Evolutionary conservation across 2,113 vertebrate species (phyloP), one percentile per base, ranked within the genome.

Genomic region (Silurus meridionalis): DNA sequence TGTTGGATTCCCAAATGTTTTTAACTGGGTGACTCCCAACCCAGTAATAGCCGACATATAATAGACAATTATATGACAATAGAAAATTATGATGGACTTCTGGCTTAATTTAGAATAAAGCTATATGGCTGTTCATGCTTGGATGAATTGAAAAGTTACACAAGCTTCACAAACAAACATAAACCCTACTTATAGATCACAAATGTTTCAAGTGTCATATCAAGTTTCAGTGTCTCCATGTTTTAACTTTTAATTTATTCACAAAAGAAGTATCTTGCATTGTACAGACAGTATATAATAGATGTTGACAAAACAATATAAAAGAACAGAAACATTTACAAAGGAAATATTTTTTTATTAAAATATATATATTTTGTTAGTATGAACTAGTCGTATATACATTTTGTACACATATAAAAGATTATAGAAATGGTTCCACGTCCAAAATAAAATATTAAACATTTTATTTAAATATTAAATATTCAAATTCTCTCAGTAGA

Each of bases 391-490:
- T 64, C 69, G 9, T 74, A 84, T 71, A 81, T 55, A 46, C 77
- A 81, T 58, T 84, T n/a, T 81, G 52, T 84, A 81, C 86, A 84
- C 13, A 48, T 21, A 4, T 21, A 80, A 60, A 60, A 69, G 4
- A 6, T 58, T 80, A 60, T 10, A 53, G 10, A 53, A 60, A 87
- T 48, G 28, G 80, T 55, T 53, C 5, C 64, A 71, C 21, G 21
- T 55, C 14, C 52, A 66, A 87, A 89, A 83, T 58, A 23, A 61
- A 37, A 83, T 53, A 84, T 86, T 72, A 80, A 17, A 71, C 6
- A 19, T 79, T 69, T 15, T 14, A 79, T 83, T 86, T 86, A 88
- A 88, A 88, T 88, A 88, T 83, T 88, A 86, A 88, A 88, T 88
- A 86, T 83, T 80, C 71, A 0, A 23, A 4, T 80, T 71, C 1